These are phyloP conservation scores for Sitta carolinensis DNA, from an alignment of 2,797 vertebrate species.

Conservation along the genomic window DNA sequence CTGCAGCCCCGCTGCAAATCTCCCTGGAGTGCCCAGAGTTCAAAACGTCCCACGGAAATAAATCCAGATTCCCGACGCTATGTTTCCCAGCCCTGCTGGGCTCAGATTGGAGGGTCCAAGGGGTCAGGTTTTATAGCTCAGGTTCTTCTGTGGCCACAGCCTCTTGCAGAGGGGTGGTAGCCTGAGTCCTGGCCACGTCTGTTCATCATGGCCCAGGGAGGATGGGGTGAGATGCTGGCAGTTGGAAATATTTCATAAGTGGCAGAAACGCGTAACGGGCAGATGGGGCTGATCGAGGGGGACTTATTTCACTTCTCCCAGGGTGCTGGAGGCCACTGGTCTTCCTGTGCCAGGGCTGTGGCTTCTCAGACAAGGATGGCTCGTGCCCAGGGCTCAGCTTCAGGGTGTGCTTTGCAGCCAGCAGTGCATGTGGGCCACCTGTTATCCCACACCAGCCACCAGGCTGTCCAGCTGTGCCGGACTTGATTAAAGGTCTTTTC, in stretches of 20 bases:
- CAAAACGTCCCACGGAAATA: not conserved
- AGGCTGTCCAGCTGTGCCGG: not conserved
- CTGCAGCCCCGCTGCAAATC: not conserved
- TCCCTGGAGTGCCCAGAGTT: not conserved
- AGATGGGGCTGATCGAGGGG: not conserved
- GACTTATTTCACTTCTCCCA: slow-evolving; percentile 11
- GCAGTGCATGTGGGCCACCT: accelerated
- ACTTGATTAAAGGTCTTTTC: not conserved
- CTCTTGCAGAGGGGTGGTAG: not conserved
- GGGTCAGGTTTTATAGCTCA: not conserved
- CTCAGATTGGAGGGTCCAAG: accelerated
- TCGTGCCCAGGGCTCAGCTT: not conserved
- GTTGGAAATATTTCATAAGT: slow-evolving; percentile 70
- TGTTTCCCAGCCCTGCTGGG: not conserved
- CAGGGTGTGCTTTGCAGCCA: not conserved
- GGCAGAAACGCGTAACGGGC: slow-evolving; percentile 3
- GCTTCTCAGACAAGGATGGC: slow-evolving; percentile 23
- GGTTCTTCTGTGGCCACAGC: not conserved
- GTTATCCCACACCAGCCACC: not conserved
- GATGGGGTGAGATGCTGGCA: not conserved
- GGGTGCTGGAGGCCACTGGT: not conserved
- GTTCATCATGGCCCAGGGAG: accelerated
- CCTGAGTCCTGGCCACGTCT: not conserved
- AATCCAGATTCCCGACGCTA: accelerated
- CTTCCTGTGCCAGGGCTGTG: slow-evolving; percentile 9